A percentile compares a stretch with the other conserved stretches of the same genome.
Evolutionary conservation across 2,113 vertebrate genomes (phyloP).

Genomic region (sheep (Ovis aries)): ARS-UI_Ramb_v3.0 NC_056072.1:42039001-42039500

Average conservation of each 20-base stretch:
- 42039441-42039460: accelerated
- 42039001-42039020: background rate
- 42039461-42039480: accelerated
- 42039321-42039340: background rate
- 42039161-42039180: background rate
- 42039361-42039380: background rate
- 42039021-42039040: background rate
- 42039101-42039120: background rate
- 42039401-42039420: background rate
- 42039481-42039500: background rate
- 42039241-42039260: background rate
- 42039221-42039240: background rate
- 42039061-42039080: background rate
- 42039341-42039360: background rate
- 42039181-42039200: background rate
- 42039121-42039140: background rate
- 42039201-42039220: background rate
- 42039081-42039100: background rate
- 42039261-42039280: background rate
- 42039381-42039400: background rate
- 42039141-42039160: background rate
- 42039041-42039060: background rate
- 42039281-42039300: background rate
- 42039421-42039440: background rate
- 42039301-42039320: background rate